A percentile compares a stretch with the other conserved stretches of the same genome.
Evolutionary conservation across 2,888 invertebrate genomes (phyloP).

Genomic region (Rotaria macrura): DNA sequence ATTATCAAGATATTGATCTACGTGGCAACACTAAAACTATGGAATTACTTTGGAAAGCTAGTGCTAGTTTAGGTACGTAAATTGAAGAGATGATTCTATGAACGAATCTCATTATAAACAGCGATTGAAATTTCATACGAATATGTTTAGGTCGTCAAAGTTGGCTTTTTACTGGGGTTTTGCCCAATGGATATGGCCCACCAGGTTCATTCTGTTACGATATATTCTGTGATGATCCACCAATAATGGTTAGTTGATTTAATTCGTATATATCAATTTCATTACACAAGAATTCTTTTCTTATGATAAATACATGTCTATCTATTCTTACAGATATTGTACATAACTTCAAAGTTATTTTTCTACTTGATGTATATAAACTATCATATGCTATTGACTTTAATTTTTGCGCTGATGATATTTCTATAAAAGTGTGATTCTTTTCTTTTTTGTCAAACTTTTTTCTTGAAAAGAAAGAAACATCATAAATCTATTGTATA

Average conservation of each 20-base stretch:
- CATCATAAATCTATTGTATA: no score
- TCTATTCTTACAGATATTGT: not conserved
- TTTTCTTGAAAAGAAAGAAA: not conserved
- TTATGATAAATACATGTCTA: no score
- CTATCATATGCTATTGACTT: not conserved
- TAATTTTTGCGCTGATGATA: no score
- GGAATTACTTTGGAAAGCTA: slow-evolving; percentile 72
- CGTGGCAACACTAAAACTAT: slow-evolving; percentile 58
- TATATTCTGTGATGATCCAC: slow-evolving; percentile 64
- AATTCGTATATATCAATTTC: no score
- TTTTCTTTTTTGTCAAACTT: not conserved
- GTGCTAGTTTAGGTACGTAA: slow-evolving; percentile 53
- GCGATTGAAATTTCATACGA: not conserved
- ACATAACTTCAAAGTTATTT: not conserved
- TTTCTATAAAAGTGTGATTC: not conserved
- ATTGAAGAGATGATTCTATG: not conserved
- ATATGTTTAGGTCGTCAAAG: slow-evolving; percentile 40
- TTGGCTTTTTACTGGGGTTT: slow-evolving; percentile 67
- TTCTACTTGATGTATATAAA: not conserved
- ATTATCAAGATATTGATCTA: slow-evolving; percentile 63
- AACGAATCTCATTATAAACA: no score
- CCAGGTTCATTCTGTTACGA: slow-evolving; percentile 89
- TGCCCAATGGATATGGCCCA: slow-evolving; percentile 64
- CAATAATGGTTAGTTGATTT: slow-evolving; percentile 55
- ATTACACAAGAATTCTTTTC: no score